Evolutionary conservation across 2,113 vertebrate species (phyloP).

Genomic region (Cricetomys ansorgei): DNA sequence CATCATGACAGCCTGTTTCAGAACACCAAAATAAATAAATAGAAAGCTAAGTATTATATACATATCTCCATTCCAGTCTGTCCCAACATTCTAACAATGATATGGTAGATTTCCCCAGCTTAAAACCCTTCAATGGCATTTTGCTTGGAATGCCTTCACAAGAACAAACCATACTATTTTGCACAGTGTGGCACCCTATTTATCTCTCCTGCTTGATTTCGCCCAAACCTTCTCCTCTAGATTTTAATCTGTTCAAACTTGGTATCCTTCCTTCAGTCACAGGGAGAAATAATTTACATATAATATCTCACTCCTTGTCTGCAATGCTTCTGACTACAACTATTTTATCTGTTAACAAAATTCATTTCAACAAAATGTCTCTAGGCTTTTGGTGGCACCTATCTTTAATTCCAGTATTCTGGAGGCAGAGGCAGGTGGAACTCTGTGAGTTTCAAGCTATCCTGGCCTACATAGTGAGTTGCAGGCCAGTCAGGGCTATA

Average conservation of each 20-base stretch:
- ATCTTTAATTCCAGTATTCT: background rate
- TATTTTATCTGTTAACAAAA: background rate
- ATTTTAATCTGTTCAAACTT: background rate
- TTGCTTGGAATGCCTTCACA: background rate
- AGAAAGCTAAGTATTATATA: too few species aligned
- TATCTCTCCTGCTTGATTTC: background rate
- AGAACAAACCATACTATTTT: background rate
- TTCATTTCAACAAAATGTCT: background rate
- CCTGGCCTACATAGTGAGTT: background rate
- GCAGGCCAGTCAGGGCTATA: background rate
- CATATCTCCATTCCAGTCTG: background rate
- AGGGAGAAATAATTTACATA: background rate
- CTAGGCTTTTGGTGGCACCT: background rate
- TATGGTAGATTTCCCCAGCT: background rate
- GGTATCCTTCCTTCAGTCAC: background rate
- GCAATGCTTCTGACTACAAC: background rate
- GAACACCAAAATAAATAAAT: background rate
- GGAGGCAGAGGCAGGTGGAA: background rate
- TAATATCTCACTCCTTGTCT: too few species aligned
- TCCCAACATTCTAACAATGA: background rate
- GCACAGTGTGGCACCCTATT: background rate
- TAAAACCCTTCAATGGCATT: background rate
- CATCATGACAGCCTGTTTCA: too few species aligned
- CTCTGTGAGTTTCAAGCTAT: background rate
- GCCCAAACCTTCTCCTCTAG: background rate